Evolutionary conservation across 2,113 vertebrate genomes (phyloP), one percentile per base, ranked within the genome.

Genomic region (Syngnathus typhle): DNA sequence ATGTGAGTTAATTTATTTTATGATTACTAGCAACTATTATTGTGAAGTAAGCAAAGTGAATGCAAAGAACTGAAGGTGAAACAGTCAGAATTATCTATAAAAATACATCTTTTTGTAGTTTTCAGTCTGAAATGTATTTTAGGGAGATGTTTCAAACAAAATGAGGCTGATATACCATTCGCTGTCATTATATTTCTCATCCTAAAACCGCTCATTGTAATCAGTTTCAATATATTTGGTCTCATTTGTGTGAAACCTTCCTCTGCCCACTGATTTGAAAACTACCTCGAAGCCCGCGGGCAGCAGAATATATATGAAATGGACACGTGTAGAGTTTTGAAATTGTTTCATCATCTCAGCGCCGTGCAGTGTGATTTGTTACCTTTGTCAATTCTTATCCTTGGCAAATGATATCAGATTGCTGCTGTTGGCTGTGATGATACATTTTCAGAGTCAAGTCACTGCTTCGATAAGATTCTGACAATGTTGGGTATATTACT

Each of bases 271-370:
- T 75, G 43, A 76, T 76, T 60, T 61, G 62, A 9, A 2, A 78
- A 52, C 36, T 49, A 37, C 60, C 32, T 23, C 15, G 44, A 54
- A 19, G 52, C 47, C 51, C 36, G 63, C 41, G 64, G 46, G 54
- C 72, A 56, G 32, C 6, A 11, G 13, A 61, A 63, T 54, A 75
- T 39, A 60, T 68, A 76, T 64, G 62, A 71, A 62, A 41, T 61
- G 58, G 59, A 55, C 64, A 68, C 15, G 38, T 72, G 71, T 23
- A 19, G 36, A 63, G 67, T 67, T 71, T 61, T 62, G 59, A 73
- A 77, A 71, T 23, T 47, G 66, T 78, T 74, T 76, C 52, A 76
- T 72, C 69, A 77, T 69, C 65, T 46, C 32, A 68, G 64, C 51
- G 39, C 46, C 32, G 65, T 41, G 27, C 64, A 51, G 69, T 49